Evolutionary conservation across 2,888 invertebrate genomes (phyloP).

Genomic region (Thalpophila matura): DNA sequence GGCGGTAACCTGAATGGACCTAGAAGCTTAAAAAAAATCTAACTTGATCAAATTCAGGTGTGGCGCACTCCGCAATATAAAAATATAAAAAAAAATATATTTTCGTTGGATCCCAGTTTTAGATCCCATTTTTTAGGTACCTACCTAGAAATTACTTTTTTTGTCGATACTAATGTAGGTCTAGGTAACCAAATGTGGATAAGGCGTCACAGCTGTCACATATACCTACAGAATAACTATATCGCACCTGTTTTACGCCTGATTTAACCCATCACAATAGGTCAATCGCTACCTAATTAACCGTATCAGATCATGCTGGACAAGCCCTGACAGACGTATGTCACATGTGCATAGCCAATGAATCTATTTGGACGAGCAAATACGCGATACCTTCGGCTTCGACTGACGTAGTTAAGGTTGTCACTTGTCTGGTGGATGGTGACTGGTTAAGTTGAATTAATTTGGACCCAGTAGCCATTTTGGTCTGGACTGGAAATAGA

Average conservation of each 20-base stretch:
- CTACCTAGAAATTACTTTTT: too few species aligned
- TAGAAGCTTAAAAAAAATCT: too few species aligned
- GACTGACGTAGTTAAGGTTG: slow-evolving; percentile 3
- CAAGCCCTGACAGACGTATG: slow-evolving; percentile 15
- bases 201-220: not conserved
- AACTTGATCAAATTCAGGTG: too few species aligned
- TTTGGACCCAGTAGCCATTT: not conserved
- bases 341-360: slow-evolving; percentile 24
- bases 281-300: slow-evolving; percentile 28
- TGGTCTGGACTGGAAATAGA: not conserved
- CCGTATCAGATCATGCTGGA: slow-evolving; percentile 24
- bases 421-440: not conserved
- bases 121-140: too few species aligned
- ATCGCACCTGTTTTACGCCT: slow-evolving; percentile 26
- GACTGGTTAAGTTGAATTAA: slow-evolving; percentile 2
- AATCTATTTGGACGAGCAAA: slow-evolving; percentile 29
- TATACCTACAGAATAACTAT: not conserved
- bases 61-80: too few species aligned
- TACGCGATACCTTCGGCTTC: slow-evolving; percentile 5
- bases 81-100: too few species aligned
- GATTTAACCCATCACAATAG: slow-evolving; percentile 37
- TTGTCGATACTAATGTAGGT: too few species aligned
- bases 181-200: too few species aligned
- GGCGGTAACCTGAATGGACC: too few species aligned
- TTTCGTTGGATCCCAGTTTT: too few species aligned